phyloP scores from a whole-genome alignment of 37 sponge, comb jelly and placozoan species.

The Halisarca cf. caerulea region DNA sequence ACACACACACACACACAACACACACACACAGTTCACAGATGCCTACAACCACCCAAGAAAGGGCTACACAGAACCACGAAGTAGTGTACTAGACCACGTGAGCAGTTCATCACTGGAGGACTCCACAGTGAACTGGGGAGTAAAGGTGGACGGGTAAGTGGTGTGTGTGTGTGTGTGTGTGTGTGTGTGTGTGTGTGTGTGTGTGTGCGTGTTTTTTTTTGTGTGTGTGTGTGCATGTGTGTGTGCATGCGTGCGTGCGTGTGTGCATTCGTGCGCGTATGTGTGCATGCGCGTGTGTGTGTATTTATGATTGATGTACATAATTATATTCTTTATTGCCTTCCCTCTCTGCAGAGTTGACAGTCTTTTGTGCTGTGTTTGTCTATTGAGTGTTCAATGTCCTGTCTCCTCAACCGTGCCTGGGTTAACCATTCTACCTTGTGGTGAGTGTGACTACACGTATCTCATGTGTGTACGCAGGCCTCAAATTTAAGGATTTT shows the following conservation, averaged over 20 bases:
- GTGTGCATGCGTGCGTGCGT: too few relatives aligned
- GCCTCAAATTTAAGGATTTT: too few relatives aligned
- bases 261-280: too few relatives aligned
- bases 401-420: not conserved
- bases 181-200: too few relatives aligned
- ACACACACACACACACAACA: not conserved
- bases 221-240: too few relatives aligned
- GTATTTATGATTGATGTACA: not conserved
- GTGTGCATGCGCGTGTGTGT: too few relatives aligned
- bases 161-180: not conserved
- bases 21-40: not conserved
- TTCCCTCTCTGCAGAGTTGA: not conserved
- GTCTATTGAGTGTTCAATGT: not conserved
- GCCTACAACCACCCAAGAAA: not conserved
- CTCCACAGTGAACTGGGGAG: constrained; percentile 40
- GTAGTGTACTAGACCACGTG: not conserved
- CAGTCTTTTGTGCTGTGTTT: not conserved
- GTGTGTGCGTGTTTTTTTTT: too few relatives aligned
- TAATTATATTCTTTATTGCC: too few relatives aligned
- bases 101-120: constrained; percentile 39
- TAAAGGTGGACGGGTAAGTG: not conserved
- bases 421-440: not conserved
- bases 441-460: constrained; percentile 13
- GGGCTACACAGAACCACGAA: not conserved
- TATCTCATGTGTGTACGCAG: too few relatives aligned